Evolutionary conservation across 2,797 vertebrate genomes (phyloP).

Genomic region (Hypotaenidia okinawae): DNA sequence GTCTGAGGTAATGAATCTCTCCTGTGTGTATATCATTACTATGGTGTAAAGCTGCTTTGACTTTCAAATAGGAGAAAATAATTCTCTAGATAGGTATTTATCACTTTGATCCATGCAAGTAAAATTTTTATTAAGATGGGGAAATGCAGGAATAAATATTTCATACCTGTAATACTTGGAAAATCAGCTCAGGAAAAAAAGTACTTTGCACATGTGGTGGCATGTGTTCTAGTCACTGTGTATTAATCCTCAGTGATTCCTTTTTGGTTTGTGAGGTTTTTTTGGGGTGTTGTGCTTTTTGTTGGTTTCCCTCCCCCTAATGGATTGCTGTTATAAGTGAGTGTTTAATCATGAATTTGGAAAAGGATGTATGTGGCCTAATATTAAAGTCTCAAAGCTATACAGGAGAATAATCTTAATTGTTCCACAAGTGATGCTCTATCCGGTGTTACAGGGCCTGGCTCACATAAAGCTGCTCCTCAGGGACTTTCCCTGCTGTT

Average conservation of each 20-base stretch:
- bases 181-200: background rate
- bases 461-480: background rate
- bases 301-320: too few species aligned
- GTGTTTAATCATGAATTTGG: background rate
- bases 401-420: background rate
- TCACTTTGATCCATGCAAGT: background rate
- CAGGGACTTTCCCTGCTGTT: background rate
- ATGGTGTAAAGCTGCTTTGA: background rate
- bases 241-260: background rate
- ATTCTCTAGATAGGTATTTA: background rate
- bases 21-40: background rate
- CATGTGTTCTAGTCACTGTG: background rate
- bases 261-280: too few species aligned
- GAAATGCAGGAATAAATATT: background rate
- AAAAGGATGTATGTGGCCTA: background rate
- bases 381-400: background rate
- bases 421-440: background rate
- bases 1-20: background rate
- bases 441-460: background rate
- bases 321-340: background rate
- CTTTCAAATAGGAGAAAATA: background rate
- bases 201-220: background rate
- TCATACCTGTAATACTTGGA: background rate
- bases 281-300: too few species aligned
- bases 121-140: background rate